Evolutionary conservation across 2,113 vertebrate species (phyloP), one percentile per base, ranked within the genome.

Genomic region (Plecturocebus donacophilus): DNA sequence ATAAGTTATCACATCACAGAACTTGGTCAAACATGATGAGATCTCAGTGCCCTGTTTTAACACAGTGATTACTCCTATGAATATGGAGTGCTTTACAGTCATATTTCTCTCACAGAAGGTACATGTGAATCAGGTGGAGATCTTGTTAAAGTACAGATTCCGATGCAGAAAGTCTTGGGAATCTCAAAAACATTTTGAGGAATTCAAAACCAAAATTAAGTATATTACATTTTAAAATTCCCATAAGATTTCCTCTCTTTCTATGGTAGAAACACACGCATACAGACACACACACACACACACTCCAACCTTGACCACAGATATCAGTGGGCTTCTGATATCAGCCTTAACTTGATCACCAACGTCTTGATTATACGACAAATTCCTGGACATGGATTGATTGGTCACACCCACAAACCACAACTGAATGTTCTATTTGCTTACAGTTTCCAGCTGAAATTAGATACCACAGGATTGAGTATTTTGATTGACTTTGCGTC

Each of bases 401-500:
- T 95, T 87, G 54, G 90, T 95, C 96, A 95, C 12, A 87, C 58
- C 80, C 76, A 85, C 79, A 92, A 81, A 94, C 66, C 84, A 85
- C 96, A 96, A 27, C 84, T 40, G 87, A 77, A 87, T 83, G 75
- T 95, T 87, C 97, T 49, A 95, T 90, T 96, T 83, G 87, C 76
- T 91, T 95, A 84, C 40, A 38, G 92, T 95, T 87, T 93, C 97
- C 76, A 96, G 81, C 27, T 86, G 92, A 94, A 95, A 92, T 82
- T 71, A 91, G 76, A 45, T 93, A 84, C 61, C 83, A 79, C 58
- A 90, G 76, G 86, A 82, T 54, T 66, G 71, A 93, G 58, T 90
- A 68, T 95, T 96, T 96, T 92, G 95, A 95, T 70, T 95, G 95
- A 94, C 92, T 96, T 95, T 96, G 58, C 83, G 92, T 95, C 75